Conservation (phyloP, 2,797 vertebrate genomes). For the Chaunax sp. region DNA sequence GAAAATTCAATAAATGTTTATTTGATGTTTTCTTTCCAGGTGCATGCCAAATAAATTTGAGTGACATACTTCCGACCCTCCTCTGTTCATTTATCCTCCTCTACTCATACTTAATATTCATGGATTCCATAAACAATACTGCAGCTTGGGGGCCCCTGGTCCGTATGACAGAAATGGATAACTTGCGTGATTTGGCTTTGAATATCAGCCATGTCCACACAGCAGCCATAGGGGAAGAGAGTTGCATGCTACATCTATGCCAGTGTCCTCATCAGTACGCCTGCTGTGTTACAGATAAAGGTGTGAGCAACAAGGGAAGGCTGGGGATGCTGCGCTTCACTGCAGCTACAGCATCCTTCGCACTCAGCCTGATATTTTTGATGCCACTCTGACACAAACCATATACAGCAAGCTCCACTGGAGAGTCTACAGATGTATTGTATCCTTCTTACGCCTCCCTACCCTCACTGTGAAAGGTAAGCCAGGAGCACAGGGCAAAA, state of each 20-base stretch:
- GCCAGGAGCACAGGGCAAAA: slow-evolving; percentile 9
- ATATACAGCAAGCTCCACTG: slow-evolving; percentile 42
- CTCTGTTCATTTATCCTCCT: slow-evolving; percentile 12
- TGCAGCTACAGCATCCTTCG: slow-evolving; percentile 47
- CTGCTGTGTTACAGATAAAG: slow-evolving; percentile 73
- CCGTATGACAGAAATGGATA: slow-evolving; percentile 31
- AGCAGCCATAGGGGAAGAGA: slow-evolving; percentile 30
- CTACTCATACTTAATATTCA: slow-evolving; percentile 6
- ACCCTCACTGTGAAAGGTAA: slow-evolving; percentile 15
- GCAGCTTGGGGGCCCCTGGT: slow-evolving; percentile 8
- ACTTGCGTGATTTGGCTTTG: slow-evolving; percentile 51
- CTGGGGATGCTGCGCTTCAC: slow-evolving; percentile 48
- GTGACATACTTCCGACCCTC: neutral
- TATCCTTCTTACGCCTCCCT: slow-evolving; percentile 28
- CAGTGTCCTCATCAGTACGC: slow-evolving; percentile 59
- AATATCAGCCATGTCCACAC: slow-evolving; percentile 42
- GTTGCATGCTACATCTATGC: slow-evolving; percentile 28
- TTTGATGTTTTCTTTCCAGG: slow-evolving; percentile 17
- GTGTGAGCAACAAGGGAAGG: slow-evolving; percentile 60
- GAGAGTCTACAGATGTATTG: slow-evolving; percentile 41
- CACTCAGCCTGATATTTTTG: slow-evolving; percentile 59
- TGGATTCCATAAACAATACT: slow-evolving; percentile 11
- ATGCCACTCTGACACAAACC: slow-evolving; percentile 58
- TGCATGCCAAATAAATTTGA: slow-evolving; percentile 26
- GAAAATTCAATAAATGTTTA: slow-evolving; percentile 27